Evolutionary conservation across 2,888 invertebrate species (phyloP).

Genomic region (Penaeus monodon): DNA sequence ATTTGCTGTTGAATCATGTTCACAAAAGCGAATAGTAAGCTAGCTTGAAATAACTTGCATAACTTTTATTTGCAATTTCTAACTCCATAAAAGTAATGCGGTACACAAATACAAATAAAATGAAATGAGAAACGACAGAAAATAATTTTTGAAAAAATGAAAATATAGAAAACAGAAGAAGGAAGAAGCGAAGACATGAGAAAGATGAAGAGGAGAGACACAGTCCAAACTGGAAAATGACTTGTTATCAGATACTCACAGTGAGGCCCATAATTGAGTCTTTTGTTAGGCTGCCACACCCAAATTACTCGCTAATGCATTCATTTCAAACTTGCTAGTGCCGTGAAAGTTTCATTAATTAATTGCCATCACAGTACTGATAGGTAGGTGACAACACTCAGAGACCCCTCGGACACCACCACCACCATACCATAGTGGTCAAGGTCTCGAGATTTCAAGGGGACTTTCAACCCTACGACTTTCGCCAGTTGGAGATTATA

Average conservation of each 20-base stretch:
- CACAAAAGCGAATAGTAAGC: too few species aligned
- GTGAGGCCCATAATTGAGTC: slow-evolving; percentile 54
- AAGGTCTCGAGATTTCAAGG: slow-evolving; percentile 19
- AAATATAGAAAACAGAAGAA: neutral
- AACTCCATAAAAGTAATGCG: too few species aligned
- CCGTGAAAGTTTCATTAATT: slow-evolving; percentile 55
- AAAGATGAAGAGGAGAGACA: slow-evolving; percentile 39
- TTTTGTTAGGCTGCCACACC: slow-evolving; percentile 47
- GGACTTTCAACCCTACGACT: slow-evolving; percentile 28
- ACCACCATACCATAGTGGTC: slow-evolving; percentile 36
- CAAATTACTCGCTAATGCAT: slow-evolving; percentile 57
- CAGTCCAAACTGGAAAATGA: slow-evolving; percentile 46
- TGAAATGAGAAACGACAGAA: too few species aligned
- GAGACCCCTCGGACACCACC: slow-evolving; percentile 28
- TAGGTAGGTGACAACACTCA: slow-evolving; percentile 43
- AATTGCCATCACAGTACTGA: slow-evolving; percentile 54
- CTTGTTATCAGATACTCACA: slow-evolving; percentile 50
- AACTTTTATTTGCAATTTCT: too few species aligned
- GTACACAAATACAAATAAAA: too few species aligned
- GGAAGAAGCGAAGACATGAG: slow-evolving; percentile 13
- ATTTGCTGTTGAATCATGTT: too few species aligned
- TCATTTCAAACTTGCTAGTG: slow-evolving; percentile 52
- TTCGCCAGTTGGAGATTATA: slow-evolving; percentile 34
- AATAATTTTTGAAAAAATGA: neutral
- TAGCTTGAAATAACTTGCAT: too few species aligned